phyloP scores from a whole-genome alignment of 2,797 vertebrate genomes.

The Cuculus canorus region DNA sequence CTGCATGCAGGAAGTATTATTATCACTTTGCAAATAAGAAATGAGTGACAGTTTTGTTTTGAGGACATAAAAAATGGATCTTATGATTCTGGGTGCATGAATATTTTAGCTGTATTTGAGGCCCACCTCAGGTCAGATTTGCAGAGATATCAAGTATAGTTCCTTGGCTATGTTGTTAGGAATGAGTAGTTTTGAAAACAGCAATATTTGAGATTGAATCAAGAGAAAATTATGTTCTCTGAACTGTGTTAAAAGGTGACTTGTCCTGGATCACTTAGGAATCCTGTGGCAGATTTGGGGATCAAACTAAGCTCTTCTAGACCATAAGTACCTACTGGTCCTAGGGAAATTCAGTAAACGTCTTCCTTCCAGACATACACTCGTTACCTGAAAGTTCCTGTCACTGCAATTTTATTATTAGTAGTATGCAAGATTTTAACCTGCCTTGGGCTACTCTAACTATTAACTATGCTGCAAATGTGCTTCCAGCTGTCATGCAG shows the following conservation, averaged over 20 bases:
- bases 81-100: not conserved
- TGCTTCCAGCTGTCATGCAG: not conserved
- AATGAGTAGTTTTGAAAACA: not conserved
- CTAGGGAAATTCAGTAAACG: not conserved
- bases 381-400: not conserved
- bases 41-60: not conserved
- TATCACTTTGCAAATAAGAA: slow-evolving; percentile 20
- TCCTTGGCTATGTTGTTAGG: not conserved
- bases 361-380: not conserved
- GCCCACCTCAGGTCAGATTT: not conserved
- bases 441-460: not conserved
- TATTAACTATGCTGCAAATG: not conserved
- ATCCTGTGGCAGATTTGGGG: not conserved
- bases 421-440: not conserved
- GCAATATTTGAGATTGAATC: not conserved
- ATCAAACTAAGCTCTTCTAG: not conserved
- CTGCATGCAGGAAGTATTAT: not conserved
- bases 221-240: not conserved
- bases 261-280: not conserved
- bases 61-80: not conserved
- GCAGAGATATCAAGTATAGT: not conserved
- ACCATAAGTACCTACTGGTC: not conserved
- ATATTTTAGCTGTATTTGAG: not conserved
- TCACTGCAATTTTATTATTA: not conserved
- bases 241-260: not conserved